Evolutionary conservation across 2,113 vertebrate species (phyloP), one percentile per base, ranked within the genome.

Genomic region (Nanorana parkeri): DNA sequence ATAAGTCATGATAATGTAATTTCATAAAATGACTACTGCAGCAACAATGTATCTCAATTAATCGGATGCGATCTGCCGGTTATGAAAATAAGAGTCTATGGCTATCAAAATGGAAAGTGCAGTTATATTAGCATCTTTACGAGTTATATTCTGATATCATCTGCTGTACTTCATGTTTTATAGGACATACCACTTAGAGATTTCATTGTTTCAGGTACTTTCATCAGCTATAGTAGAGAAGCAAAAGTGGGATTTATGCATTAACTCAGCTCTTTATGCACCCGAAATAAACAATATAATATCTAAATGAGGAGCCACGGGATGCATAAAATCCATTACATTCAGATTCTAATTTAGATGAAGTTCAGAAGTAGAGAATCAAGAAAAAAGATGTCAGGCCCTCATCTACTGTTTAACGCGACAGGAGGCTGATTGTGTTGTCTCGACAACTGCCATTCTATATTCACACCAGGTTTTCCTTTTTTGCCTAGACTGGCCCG

Each of bases 381-480:
- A 76, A 47, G 71, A 54, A 68, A 68, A 76, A 64, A 64, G 54
- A 54, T 75, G 60, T 75, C 64, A 76, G 72, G 63, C 72, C 67
- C 28, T 83, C 63, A 73, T 67, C 63, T 75, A 56, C 54, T 75
- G 23, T 82, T 67, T 75, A 67, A 75, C 51, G 36, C 80, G 23
- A 76, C 80, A 83, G 80, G 80, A 83, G 80, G 72, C 63, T 83
- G 80, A 83, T 83, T 83, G 72, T 83, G 72, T 83, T 82, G 71
- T 82, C 51, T 82, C 47, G 61, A 71, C 78, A 82, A 75, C 72
- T 83, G 80, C 23, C 52, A 75, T 82, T 76, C 72, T 55, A 68
- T 74, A 83, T 58, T 83, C 71, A 47, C 6, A 52, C 54, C 60
- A 23, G 52, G 71, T 83, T 16, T 81, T 56, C 60, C 47, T 51